Conservation (phyloP, 2,888 invertebrate species). For the Rhaphigaster nebulosa region DNA sequence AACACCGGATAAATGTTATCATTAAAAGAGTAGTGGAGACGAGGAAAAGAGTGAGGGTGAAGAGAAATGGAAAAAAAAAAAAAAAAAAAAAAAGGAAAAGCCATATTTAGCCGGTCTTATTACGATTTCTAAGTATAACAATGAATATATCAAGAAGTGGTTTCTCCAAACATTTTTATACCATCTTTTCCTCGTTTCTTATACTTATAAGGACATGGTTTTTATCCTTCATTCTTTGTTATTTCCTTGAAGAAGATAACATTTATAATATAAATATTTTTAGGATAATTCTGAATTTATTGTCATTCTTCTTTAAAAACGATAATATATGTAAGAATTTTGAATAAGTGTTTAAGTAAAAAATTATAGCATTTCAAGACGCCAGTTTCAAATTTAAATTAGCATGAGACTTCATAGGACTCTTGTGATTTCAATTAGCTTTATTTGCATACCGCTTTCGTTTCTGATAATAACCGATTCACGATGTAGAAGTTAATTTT, state of each 20-base stretch:
- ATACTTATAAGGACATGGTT: neutral
- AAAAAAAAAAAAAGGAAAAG: conserved; percentile 35
- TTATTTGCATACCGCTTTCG: no score
- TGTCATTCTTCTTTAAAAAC: no score
- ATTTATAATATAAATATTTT: neutral
- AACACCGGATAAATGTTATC: neutral
- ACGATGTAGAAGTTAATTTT: no score
- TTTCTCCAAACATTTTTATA: neutral
- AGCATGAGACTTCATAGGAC: no score
- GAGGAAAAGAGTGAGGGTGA: no score
- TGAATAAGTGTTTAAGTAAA: no score
- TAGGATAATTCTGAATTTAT: neutral
- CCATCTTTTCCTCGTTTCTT: neutral
- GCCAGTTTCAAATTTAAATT: no score
- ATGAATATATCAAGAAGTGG: conserved; percentile 39
- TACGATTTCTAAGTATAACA: conserved; percentile 26
- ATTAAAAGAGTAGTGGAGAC: conserved; percentile 2
- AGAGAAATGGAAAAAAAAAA: conserved; percentile 15
- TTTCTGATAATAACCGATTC: no score
- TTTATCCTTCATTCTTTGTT: neutral
- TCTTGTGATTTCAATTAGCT: no score
- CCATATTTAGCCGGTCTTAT: conserved; percentile 3
- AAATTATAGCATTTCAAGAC: no score
- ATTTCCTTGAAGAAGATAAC: neutral
- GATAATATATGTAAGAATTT: no score